A percentile compares a stretch with the other conserved stretches of the same genome.
Conservation (phyloP, 2,888 invertebrate species). For the Synergus gifuensis region DNA sequence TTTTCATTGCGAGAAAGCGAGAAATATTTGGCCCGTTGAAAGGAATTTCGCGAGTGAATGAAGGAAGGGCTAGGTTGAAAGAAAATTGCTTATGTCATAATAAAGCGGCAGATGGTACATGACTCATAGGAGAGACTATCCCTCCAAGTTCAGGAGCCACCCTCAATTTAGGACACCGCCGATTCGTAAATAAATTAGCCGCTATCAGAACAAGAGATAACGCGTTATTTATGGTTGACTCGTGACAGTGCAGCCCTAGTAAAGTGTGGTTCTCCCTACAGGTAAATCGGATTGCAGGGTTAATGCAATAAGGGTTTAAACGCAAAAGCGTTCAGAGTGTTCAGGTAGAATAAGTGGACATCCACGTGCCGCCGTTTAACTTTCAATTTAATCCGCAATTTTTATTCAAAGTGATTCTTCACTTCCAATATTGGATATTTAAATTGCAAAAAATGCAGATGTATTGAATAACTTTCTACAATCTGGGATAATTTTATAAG, state of each 20-base stretch:
- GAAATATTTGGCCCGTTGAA: neutral
- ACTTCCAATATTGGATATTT: neutral
- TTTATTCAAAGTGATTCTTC: neutral
- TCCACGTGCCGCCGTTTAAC: slow-evolving; percentile 47
- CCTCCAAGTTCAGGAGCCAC: slow-evolving; percentile 40
- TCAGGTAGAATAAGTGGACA: slow-evolving; percentile 71
- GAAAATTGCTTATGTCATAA: slow-evolving; percentile 66
- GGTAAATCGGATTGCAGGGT: slow-evolving; percentile 59
- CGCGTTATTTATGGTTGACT: slow-evolving; percentile 68
- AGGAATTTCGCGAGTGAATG: slow-evolving; percentile 8
- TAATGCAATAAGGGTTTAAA: slow-evolving; percentile 60
- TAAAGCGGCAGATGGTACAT: slow-evolving; percentile 76
- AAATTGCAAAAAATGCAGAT: neutral
- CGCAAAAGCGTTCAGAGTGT: slow-evolving; percentile 50
- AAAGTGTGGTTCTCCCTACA: slow-evolving; percentile 54
- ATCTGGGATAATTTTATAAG: neutral
- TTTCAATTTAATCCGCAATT: neutral
- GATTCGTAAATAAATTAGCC: slow-evolving; percentile 76
- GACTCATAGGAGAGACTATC: slow-evolving; percentile 68
- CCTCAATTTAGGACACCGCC: slow-evolving; percentile 42
- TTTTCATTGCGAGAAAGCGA: slow-evolving; percentile 1
- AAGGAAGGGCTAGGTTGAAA: slow-evolving; percentile 17
- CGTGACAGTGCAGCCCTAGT: slow-evolving; percentile 67
- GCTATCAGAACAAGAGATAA: slow-evolving; percentile 66
- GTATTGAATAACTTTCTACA: neutral